Base-by-base conservation (phyloP, 2,797 vertebrate species). In the Balearica regulorum region DNA sequence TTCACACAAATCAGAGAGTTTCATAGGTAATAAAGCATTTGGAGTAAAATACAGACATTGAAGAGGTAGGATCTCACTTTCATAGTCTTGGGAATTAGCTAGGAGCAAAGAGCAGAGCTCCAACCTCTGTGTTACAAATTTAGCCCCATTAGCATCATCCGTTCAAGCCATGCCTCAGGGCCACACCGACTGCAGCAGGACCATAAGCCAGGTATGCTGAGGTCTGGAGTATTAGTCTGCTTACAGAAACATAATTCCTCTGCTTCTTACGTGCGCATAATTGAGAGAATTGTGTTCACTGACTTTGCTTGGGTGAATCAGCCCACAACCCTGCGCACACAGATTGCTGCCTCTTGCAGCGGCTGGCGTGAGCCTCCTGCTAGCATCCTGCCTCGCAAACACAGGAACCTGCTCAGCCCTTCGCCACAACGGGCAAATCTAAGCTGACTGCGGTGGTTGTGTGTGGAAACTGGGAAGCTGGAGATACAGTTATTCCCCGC, bases 141-240 rank as follows among this genome's bases (percentile, higher is more conserved):
- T 39, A 68, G 41, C 3, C 8, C 7, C 6, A 0, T 18, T 66
- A 10, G 1, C 39, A 25, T 53, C 0, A 0, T 9, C 41, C 3
- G 0, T 35, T 68, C 33, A 53, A 57, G 61, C 33, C 15, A 17
- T 25, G 49, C 24, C 35, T 48, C 28, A 35, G 31, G 43, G 22
- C n/a, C 33, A 37, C 28, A 8, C 4, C 0, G 3, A 29, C 33
- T n/a, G 55, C 22, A 73, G 37, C 33, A 71, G 53, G 44, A 87
- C 77, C 54, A 3, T 12, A 65, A 54, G 4, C 9, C 5, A 1
- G 17, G 7, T 22, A 8, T 41, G 31, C 22, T 57, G 48, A 75
- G 41, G 22, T 61, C 79, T 80, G 26, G 39, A 21, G 7, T 62
- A 37, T 41, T 35, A 13, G 18, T 65, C 48, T n/a, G 5, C 60